phyloP scores from a whole-genome alignment of 2,113 vertebrate species.

The Aptenodytes forsteri region DNA sequence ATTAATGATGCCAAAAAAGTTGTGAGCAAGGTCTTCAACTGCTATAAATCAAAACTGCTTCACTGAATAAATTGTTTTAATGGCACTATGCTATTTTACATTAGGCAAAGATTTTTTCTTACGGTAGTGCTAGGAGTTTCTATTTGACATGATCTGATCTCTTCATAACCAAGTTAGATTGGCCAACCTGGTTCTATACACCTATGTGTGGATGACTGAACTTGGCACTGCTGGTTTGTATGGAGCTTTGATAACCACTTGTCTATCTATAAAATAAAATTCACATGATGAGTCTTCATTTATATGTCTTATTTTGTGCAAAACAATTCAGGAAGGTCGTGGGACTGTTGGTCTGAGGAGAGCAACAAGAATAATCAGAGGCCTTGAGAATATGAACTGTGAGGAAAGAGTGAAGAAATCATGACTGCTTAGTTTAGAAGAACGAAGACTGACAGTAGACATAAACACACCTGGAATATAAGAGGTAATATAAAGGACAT shows the following conservation, averaged over 20 bases:
- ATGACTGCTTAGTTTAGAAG: not conserved
- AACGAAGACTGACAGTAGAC: not conserved
- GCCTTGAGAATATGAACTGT: not conserved
- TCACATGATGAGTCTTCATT: not conserved
- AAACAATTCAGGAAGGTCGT: not conserved
- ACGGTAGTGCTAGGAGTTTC: not conserved
- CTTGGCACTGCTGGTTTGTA: not conserved
- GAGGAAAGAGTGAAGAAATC: not conserved
- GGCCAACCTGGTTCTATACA: not conserved
- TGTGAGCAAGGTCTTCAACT: not conserved
- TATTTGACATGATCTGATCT: not conserved
- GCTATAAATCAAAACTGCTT: not conserved
- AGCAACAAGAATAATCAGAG: not conserved
- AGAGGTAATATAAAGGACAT: not conserved
- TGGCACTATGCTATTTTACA: not conserved
- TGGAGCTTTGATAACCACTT: not conserved
- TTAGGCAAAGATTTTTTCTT: not conserved
- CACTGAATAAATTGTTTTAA: not conserved
- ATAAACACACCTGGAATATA: not conserved
- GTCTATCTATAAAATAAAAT: not conserved
- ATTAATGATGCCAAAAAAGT: not conserved
- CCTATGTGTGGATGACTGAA: not conserved
- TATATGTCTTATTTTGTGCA: not conserved
- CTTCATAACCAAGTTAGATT: not conserved
- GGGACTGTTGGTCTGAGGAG: not conserved